A percentile compares a stretch with the other conserved stretches of the same genome.
These are phyloP conservation scores for Myotis vivesi DNA, from an alignment of 2,797 vertebrate genomes.

Conservation along the genomic window DNA sequence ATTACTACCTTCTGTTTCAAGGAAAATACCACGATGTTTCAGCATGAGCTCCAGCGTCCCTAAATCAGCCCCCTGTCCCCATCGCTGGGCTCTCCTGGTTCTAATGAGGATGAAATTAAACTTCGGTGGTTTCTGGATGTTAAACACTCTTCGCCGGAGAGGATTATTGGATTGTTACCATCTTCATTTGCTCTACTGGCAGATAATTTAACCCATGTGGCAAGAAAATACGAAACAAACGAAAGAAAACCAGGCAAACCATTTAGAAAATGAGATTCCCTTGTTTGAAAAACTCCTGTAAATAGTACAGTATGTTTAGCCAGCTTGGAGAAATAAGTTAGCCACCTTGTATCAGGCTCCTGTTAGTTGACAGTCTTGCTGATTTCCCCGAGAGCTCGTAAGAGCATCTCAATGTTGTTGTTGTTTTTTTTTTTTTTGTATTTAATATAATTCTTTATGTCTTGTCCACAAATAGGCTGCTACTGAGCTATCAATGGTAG, in stretches of 20 bases:
- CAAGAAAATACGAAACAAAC: constrained; percentile 53
- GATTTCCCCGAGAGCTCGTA: neutral
- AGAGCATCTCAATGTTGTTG: neutral
- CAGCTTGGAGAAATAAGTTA: neutral
- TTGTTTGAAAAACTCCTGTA: constrained; percentile 6
- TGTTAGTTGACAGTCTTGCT: neutral
- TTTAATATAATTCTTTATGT: neutral
- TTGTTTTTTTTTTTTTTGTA: neutral
- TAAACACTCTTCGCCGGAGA: constrained; percentile 46
- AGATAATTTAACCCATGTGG: constrained; percentile 64
- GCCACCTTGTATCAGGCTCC: neutral
- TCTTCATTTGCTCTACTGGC: constrained; percentile 48
- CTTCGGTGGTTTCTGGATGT: constrained; percentile 32
- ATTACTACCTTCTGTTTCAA: constrained; percentile 84
- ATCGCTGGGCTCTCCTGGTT: constrained; percentile 15
- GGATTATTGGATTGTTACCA: constrained; percentile 63
- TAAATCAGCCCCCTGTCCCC: neutral
- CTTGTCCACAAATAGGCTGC: neutral
- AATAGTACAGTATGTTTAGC: neutral
- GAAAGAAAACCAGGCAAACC: constrained; percentile 39
- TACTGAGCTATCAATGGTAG: neutral
- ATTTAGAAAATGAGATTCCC: constrained; percentile 37
- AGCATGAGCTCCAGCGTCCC: constrained; percentile 69
- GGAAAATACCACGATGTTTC: constrained; percentile 74
- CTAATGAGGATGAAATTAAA: constrained; percentile 73